Evolutionary conservation across 2,797 vertebrate species (phyloP).

Genomic region (Melanotaenia trifasciata): DNA sequence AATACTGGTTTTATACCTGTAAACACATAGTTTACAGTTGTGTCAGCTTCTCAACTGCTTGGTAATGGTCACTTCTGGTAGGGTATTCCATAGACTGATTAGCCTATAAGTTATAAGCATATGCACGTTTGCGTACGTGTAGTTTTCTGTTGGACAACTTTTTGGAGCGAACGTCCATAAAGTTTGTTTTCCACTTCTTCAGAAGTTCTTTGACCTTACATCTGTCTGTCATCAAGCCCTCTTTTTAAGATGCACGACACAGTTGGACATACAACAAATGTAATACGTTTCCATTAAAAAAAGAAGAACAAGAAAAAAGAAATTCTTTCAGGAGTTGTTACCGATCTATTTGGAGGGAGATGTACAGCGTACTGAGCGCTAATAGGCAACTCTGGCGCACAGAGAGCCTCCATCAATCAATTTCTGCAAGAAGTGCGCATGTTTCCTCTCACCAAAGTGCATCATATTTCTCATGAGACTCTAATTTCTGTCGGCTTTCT

Average conservation of each 20-base stretch:
- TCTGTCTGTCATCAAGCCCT: constrained; percentile 22
- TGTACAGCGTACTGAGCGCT: constrained; percentile 21
- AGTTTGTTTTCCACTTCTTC: constrained; percentile 38
- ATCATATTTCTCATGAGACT: constrained; percentile 53
- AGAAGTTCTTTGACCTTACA: constrained; percentile 16
- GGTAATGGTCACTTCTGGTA: too few relatives aligned
- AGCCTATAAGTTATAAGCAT: not conserved
- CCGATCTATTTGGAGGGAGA: constrained; percentile 35
- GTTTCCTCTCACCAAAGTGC: constrained; percentile 56
- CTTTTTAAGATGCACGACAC: constrained; percentile 21
- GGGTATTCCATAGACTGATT: not conserved
- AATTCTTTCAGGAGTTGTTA: constrained; percentile 29
- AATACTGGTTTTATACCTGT: not conserved
- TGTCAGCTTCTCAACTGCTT: not conserved
- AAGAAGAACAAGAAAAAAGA: constrained; percentile 16
- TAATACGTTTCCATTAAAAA: constrained; percentile 14
- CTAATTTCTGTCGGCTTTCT: constrained; percentile 47
- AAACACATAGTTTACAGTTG: not conserved
- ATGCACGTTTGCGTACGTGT: not conserved
- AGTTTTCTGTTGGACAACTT: constrained; percentile 44
- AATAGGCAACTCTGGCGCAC: constrained; percentile 47
- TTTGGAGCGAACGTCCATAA: constrained; percentile 19
- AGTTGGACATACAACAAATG: constrained; percentile 21
- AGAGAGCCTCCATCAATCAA: constrained; percentile 56
- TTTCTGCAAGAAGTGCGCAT: constrained; percentile 54